Evolutionary conservation across 1,140 invertebrate species (phyloP).

Genomic region (Hyles euphorbiae): DNA sequence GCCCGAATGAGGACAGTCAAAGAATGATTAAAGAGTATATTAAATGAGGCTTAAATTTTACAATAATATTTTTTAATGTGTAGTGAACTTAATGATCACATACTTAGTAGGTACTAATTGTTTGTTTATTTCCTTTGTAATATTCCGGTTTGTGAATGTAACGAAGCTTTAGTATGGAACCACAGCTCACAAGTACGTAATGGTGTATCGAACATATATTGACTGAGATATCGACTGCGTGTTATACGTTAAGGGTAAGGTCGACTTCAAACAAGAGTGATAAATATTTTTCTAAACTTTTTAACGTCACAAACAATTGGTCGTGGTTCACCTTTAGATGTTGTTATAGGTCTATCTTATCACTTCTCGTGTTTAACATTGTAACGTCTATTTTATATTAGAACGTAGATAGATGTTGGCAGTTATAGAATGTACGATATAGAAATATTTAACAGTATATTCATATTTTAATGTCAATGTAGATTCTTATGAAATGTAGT

Average conservation of each 20-base stretch:
- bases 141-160: too few species aligned
- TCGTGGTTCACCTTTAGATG: constrained; percentile 19
- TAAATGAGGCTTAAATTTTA: too few species aligned
- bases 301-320: constrained; percentile 57
- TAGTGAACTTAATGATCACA: too few species aligned
- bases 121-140: too few species aligned
- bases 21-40: too few species aligned
- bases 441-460: constrained; percentile 5
- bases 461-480: constrained; percentile 11
- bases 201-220: constrained; percentile 38
- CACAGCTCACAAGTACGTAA: constrained; percentile 21
- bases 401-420: constrained; percentile 7
- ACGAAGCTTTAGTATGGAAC: too few species aligned
- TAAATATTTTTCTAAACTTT: constrained; percentile 73
- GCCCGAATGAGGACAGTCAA: too few species aligned
- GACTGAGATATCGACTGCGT: constrained; percentile 67
- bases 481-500: constrained; percentile 8
- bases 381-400: constrained; percentile 5
- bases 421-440: constrained; percentile 3
- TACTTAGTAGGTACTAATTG: too few species aligned
- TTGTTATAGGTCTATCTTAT: neutral
- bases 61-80: too few species aligned
- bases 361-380: neutral
- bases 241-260: constrained; percentile 56
- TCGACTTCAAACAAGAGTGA: constrained; percentile 51